phyloP scores from a whole-genome alignment of 2,113 vertebrate genomes.

The Mus spicilegus region DNA sequence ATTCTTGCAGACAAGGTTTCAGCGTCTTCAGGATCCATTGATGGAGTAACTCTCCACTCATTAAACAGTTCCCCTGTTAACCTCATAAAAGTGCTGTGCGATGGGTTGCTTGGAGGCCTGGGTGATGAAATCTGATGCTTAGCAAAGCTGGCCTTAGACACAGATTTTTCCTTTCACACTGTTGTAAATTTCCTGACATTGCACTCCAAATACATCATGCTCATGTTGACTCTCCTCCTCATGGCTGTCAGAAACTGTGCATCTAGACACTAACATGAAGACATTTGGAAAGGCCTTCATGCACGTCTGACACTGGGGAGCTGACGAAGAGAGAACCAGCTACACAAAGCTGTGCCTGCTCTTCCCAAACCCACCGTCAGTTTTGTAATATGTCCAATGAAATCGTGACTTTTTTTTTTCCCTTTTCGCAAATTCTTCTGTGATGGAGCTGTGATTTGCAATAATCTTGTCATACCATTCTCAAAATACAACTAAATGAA shows the following conservation, averaged over 20 bases:
- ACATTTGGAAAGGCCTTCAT: conserved; percentile 59
- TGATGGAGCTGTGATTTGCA: conserved; percentile 84
- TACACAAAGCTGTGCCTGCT: conserved; percentile 78
- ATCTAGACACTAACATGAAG: conserved; percentile 22
- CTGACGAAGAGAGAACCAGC: conserved; percentile 63
- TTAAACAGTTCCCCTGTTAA: neutral
- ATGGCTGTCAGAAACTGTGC: neutral
- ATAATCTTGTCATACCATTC: conserved; percentile 86
- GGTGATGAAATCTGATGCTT: neutral
- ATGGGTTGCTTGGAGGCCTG: neutral
- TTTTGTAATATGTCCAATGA: conserved; percentile 77
- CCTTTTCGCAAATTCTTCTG: conserved; percentile 72
- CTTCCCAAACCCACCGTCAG: conserved; percentile 78
- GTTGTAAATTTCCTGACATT: conserved; percentile 11
- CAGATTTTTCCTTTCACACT: neutral
- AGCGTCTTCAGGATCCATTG: neutral
- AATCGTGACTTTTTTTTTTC: conserved; percentile 66
- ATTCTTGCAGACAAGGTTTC: conserved; percentile 10
- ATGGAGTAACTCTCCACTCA: neutral
- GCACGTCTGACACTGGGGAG: conserved; percentile 47
- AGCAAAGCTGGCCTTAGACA: neutral
- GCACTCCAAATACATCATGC: neutral
- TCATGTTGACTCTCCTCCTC: conserved; percentile 21
- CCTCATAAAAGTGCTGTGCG: neutral
- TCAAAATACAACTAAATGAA: conserved; percentile 86